Evolutionary conservation across 2,797 vertebrate species (phyloP).

Genomic region (Sphaeramia orbicularis): DNA sequence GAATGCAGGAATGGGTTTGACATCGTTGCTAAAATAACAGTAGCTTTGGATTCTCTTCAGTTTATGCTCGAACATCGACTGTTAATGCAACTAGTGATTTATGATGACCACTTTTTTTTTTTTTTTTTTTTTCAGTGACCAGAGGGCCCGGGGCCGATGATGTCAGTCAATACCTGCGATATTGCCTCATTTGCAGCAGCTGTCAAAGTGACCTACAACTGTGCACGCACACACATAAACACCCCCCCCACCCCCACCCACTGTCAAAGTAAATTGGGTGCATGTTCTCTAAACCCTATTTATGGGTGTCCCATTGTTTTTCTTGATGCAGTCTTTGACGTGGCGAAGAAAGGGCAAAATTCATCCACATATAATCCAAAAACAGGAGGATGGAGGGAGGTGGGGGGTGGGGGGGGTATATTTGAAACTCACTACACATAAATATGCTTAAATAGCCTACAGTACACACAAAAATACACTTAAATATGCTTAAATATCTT

Average conservation of each 20-base stretch:
- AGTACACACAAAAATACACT: too few relatives aligned
- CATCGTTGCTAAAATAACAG: conserved; percentile 1
- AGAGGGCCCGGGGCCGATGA: conserved; percentile 35
- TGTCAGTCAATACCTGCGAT: conserved; percentile 79
- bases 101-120: conserved; percentile 39
- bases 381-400: too few relatives aligned
- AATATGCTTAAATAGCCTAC: too few relatives aligned
- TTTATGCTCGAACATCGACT: conserved; percentile 8
- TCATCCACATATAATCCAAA: conserved; percentile 53
- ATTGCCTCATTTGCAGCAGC: conserved; percentile 79
- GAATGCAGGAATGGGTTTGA: accelerated
- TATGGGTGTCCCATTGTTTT: conserved; percentile 78
- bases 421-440: conserved; percentile 27
- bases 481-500: too few relatives aligned
- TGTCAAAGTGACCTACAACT: conserved; percentile 75
- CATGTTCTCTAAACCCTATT: conserved; percentile 81
- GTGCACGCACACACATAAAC: conserved; percentile 15
- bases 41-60: background rate
- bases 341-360: conserved; percentile 67
- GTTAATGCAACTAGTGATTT: conserved; percentile 60
- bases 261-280: conserved; percentile 79
- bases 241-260: conserved; percentile 9
- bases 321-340: conserved; percentile 72
- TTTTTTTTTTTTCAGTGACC: conserved; percentile 37
- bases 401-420: too few relatives aligned